Conservation (phyloP, 2,888 invertebrate genomes). For the Oligia latruncula region DNA sequence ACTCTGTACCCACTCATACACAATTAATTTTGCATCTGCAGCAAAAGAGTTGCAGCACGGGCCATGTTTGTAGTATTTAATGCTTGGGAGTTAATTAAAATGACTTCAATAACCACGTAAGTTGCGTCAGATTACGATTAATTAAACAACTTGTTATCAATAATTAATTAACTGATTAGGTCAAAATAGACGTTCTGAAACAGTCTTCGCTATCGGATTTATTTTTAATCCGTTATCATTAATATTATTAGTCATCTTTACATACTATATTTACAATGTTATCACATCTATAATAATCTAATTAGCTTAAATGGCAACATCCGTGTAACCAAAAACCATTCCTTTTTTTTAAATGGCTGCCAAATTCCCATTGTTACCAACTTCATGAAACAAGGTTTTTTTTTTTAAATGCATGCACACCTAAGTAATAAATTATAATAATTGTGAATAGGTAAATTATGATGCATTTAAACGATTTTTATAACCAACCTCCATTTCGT, state of each 20-base stretch:
- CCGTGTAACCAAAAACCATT: neutral
- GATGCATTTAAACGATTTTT: slow-evolving; percentile 47
- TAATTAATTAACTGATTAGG: slow-evolving; percentile 19
- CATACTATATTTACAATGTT: neutral
- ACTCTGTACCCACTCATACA: neutral
- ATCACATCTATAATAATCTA: neutral
- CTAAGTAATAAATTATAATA: slow-evolving; percentile 37
- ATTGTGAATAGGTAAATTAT: slow-evolving; percentile 12
- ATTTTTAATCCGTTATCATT: slow-evolving; percentile 1
- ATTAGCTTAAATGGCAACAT: slow-evolving; percentile 14
- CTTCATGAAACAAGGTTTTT: slow-evolving; percentile 7
- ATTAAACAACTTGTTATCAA: slow-evolving; percentile 14
- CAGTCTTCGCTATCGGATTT: neutral
- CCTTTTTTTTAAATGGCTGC: neutral
- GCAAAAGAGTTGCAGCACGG: neutral
- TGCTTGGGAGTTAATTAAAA: neutral
- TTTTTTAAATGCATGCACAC: slow-evolving; percentile 28
- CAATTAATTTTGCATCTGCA: neutral
- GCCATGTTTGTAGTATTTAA: neutral
- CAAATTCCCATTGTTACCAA: slow-evolving; percentile 22
- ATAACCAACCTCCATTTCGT: slow-evolving; percentile 43
- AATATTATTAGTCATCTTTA: neutral
- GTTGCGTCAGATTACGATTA: slow-evolving; percentile 11
- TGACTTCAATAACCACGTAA: neutral
- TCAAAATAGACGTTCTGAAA: slow-evolving; percentile 3